Conservation (phyloP, 1,140 invertebrate species). For the Coboldia fuscipes region DNA sequence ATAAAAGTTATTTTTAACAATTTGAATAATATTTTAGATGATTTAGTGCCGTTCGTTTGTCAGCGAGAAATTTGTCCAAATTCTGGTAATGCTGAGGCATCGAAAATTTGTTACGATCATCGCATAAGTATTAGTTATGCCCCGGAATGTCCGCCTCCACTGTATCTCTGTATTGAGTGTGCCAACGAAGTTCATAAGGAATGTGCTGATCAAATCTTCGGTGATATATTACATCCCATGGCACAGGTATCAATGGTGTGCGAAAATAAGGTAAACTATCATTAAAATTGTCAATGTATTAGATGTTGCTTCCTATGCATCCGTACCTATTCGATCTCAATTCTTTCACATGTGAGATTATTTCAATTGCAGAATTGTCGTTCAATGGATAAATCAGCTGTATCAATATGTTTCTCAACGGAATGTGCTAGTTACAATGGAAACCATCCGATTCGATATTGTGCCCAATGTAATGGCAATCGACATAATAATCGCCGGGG, state of each 20-base stretch:
- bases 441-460: slow-evolving; percentile 88
- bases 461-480: slow-evolving; percentile 72
- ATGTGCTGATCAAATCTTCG: slow-evolving; percentile 65
- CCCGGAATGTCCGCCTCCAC: slow-evolving; percentile 70
- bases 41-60: slow-evolving; percentile 55
- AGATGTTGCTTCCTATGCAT: background rate
- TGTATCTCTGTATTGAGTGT: slow-evolving; percentile 93
- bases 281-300: background rate
- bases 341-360: background rate
- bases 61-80: slow-evolving; percentile 72
- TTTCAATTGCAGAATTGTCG: slow-evolving; percentile 64
- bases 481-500: slow-evolving; percentile 68
- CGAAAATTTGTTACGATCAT: slow-evolving; percentile 80
- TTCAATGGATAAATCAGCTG: slow-evolving; percentile 76
- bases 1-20: background rate
- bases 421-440: slow-evolving; percentile 93
- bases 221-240: slow-evolving; percentile 85
- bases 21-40: slow-evolving; percentile 22
- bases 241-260: slow-evolving; percentile 85
- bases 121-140: slow-evolving; percentile 64
- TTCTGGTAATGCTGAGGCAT: slow-evolving; percentile 60
- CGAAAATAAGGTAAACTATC: slow-evolving; percentile 71
- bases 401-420: slow-evolving; percentile 88
- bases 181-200: slow-evolving; percentile 73
- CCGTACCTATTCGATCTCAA: background rate